These are phyloP conservation scores for Arctia plantaginis DNA, from an alignment of 2,888 invertebrate genomes.

Conservation along the genomic window DNA sequence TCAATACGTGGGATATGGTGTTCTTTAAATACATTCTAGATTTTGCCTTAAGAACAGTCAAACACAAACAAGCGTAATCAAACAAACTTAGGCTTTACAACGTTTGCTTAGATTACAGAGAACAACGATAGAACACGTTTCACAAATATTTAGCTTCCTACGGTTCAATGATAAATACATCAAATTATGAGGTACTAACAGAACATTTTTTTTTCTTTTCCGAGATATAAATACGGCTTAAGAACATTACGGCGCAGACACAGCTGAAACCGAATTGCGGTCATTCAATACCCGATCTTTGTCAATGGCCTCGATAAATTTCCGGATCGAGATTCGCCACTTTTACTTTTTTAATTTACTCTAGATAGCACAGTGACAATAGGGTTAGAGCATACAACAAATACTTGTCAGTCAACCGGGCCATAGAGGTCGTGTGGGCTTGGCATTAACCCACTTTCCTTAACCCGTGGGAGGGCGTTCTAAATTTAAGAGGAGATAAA, in stretches of 20 bases:
- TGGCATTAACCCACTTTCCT: constrained; percentile 83
- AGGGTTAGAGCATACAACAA: constrained; percentile 59
- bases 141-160: neutral
- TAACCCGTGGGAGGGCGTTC: constrained; percentile 81
- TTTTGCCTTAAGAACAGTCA: neutral
- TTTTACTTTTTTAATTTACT: constrained; percentile 54
- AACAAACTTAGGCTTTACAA: neutral
- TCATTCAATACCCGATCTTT: constrained; percentile 49
- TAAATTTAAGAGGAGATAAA: constrained; percentile 74
- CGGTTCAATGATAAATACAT: neutral
- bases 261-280: constrained; percentile 24
- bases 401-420: constrained; percentile 72
- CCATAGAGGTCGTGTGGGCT: constrained; percentile 78
- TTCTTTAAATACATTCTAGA: neutral
- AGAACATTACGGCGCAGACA: constrained; percentile 15
- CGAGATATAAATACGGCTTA: neutral
- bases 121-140: neutral
- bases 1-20: neutral
- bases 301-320: constrained; percentile 68
- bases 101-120: neutral
- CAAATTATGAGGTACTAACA: constrained; percentile 6
- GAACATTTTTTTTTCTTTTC: neutral
- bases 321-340: constrained; percentile 61
- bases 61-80: neutral
- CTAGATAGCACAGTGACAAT: constrained; percentile 56